A percentile compares a stretch with the other conserved stretches of the same genome.
These are phyloP conservation scores for Athene noctua DNA, from an alignment of 2,113 vertebrate genomes.

Conservation along the genomic window DNA sequence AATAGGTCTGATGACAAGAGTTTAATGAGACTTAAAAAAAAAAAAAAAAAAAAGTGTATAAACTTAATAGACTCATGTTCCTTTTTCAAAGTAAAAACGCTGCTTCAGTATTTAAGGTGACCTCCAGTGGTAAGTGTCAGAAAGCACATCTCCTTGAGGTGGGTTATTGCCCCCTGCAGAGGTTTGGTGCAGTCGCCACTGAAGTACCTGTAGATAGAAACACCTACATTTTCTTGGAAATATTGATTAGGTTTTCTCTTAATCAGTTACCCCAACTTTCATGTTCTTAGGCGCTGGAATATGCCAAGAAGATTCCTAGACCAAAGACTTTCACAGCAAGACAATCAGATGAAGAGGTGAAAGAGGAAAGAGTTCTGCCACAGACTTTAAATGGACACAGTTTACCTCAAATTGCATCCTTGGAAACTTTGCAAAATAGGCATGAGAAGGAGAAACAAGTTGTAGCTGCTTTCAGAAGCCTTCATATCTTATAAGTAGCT, in stretches of 20 bases:
- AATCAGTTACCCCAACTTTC: neutral
- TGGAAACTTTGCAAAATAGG: conserved; percentile 79
- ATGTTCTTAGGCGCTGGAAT: conserved; percentile 84
- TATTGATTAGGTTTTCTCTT: neutral
- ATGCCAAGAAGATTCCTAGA: conserved; percentile 85
- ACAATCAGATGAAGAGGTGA: neutral
- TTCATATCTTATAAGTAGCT: conserved; percentile 58
- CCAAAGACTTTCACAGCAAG: conserved; percentile 64
- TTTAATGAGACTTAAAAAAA: neutral
- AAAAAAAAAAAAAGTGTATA: neutral
- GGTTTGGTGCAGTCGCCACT: neutral
- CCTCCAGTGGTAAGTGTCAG: neutral
- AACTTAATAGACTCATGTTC: neutral
- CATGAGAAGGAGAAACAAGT: conserved; percentile 85
- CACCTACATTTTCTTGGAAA: neutral
- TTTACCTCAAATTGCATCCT: conserved; percentile 63
- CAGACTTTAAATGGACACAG: conserved; percentile 5
- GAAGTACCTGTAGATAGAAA: neutral
- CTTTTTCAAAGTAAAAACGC: neutral
- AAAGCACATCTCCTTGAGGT: neutral
- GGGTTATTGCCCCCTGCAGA: neutral
- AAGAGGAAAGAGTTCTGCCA: neutral
- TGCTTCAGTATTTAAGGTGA: neutral
- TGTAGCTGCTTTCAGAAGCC: conserved; percentile 77
- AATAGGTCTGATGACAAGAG: neutral